Evolutionary conservation across 2,888 invertebrate species (phyloP), one percentile per base, ranked within the genome.

Genomic region (Diploptera punctata): DNA sequence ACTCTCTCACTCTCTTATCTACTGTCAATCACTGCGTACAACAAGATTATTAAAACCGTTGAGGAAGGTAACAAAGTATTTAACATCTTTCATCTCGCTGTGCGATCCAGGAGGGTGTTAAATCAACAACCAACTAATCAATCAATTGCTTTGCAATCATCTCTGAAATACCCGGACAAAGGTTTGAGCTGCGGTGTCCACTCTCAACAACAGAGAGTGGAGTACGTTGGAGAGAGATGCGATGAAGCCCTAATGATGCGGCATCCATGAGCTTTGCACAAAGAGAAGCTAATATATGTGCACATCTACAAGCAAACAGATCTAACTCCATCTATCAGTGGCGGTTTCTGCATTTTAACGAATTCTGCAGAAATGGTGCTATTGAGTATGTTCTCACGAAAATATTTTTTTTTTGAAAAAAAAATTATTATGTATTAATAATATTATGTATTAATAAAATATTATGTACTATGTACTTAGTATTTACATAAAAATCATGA

Each of bases 291-390:
- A 47, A 43, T 44, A 47, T 65, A 44, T 13, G 65, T 18, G 26
- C 21, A 19, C 16, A 7, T 9, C 43, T 33, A 24, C 24, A 26
- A 43, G 65, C 38, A 65, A 44, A 65, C 65, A 26, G 65, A 3
- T 16, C 65, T 65, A 65, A 65, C 65, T 65, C 65, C 65, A 65
- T 16, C 31, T n/a, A n/a, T n/a, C n/a, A n/a, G n/a, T n/a, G n/a
- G n/a, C n/a, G n/a, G n/a, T n/a, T n/a, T n/a, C n/a, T n/a, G n/a
- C n/a, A n/a, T n/a, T n/a, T n/a, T n/a, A n/a, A n/a, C n/a, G n/a
- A n/a, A n/a, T n/a, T n/a, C n/a, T n/a, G n/a, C n/a, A n/a, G n/a
- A n/a, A n/a, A n/a, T n/a, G n/a, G n/a, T n/a, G n/a, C n/a, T n/a
- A n/a, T n/a, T n/a, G n/a, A n/a, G n/a, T n/a, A n/a, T n/a, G n/a